Evolutionary conservation across 1,140 invertebrate species (phyloP).

Genomic region (Lordiphosa clarofinis): DNA sequence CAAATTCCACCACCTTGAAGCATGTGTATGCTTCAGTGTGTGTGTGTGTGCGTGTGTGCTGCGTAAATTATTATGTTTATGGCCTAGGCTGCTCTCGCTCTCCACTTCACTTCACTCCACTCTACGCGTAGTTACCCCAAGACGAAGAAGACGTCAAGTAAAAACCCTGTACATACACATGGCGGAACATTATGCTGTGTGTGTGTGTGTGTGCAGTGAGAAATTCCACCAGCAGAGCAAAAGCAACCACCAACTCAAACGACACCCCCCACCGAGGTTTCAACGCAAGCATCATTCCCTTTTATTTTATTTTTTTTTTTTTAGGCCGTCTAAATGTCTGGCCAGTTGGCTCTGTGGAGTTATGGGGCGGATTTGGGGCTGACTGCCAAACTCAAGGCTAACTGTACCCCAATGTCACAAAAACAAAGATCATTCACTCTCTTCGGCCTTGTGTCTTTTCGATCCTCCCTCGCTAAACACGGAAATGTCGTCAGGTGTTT

Average conservation of each 20-base stretch:
- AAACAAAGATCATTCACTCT: neutral
- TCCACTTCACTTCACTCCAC: too few relatives aligned
- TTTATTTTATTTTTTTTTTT: conserved; percentile 12
- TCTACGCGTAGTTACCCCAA: conserved; percentile 23
- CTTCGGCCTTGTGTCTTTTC: too few relatives aligned
- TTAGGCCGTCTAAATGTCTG: conserved; percentile 45
- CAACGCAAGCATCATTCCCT: too few relatives aligned
- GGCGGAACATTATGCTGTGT: conserved; percentile 4
- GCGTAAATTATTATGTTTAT: conserved; percentile 61
- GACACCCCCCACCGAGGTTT: too few relatives aligned
- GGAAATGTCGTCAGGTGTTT: conserved; percentile 35
- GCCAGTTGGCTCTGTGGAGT: conserved; percentile 7
- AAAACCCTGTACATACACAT: neutral
- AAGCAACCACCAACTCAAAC: conserved; percentile 25
- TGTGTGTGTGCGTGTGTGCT: conserved; percentile 20
- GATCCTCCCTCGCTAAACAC: conserved; percentile 12
- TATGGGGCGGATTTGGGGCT: too few relatives aligned
- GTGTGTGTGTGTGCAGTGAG: conserved; percentile 17
- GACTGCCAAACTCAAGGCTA: conserved; percentile 42
- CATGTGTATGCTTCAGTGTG: conserved; percentile 3
- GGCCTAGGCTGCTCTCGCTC: conserved; percentile 29
- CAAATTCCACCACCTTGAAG: conserved; percentile 66
- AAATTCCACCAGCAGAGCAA: conserved; percentile 48
- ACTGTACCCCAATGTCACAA: conserved; percentile 40
- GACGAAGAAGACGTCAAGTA: conserved; percentile 17